Conservation (phyloP, 2,797 vertebrate species). For the Tadarida brasiliensis region DNA sequence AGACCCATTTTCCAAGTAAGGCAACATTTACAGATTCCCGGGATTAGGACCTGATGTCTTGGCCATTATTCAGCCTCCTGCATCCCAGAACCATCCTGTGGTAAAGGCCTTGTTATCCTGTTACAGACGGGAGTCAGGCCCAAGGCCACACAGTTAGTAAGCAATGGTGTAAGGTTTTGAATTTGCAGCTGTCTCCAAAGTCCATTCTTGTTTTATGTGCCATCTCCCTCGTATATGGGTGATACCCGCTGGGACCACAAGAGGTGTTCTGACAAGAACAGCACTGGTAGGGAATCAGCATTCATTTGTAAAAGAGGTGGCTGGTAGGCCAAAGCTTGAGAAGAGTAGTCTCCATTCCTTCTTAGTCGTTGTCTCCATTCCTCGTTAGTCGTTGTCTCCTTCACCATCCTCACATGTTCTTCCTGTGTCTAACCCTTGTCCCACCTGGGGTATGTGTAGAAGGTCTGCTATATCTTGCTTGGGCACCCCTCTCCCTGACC, state of each 20-base stretch:
- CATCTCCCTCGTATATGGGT: not conserved
- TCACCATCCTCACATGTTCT: not conserved
- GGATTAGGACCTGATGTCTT: not conserved
- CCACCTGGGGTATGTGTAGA: not conserved
- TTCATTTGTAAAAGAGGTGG: not conserved
- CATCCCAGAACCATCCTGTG: not conserved
- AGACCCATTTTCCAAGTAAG: slow-evolving; percentile 15
- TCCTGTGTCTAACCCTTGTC: not conserved
- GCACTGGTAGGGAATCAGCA: not conserved
- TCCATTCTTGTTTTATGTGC: not conserved
- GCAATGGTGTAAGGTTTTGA: not conserved
- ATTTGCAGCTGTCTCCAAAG: not conserved
- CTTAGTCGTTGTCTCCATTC: not conserved
- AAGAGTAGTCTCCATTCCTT: not conserved
- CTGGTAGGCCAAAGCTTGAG: not conserved
- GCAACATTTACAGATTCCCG: not conserved
- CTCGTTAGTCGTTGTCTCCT: too few species aligned
- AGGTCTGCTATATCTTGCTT: not conserved
- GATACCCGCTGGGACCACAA: not conserved
- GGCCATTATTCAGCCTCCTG: not conserved
- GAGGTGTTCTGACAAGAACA: not conserved
- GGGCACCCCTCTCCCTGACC: not conserved
- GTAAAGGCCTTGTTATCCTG: not conserved
- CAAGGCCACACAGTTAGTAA: not conserved
- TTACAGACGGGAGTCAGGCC: not conserved